Evolutionary conservation across 2,113 vertebrate genomes (phyloP), one percentile per base, ranked within the genome.

Genomic region (Macquaria ambigua): DNA sequence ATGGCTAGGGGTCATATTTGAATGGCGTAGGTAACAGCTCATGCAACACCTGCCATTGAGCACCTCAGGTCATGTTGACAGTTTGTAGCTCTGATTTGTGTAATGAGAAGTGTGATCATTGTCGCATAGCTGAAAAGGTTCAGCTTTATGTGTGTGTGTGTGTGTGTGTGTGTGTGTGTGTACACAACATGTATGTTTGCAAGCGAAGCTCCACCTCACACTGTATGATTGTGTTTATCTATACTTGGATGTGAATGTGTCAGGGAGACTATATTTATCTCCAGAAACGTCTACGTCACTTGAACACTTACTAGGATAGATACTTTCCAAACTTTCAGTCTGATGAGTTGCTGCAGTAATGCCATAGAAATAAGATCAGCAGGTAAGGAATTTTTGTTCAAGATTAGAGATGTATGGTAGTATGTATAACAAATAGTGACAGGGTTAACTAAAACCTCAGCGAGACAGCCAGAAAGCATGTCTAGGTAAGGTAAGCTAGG

Each of bases 51-150:
- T 91, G 87, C 82, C 86, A 64, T 5, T 53, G 66, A 73, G 77
- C 77, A 37, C 93, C 87, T 84, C 43, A 4, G 89, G 92, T 77
- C 91, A 88, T 69, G 90, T 80, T 89, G 89, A 74, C 86, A 85
- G 87, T 80, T 73, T 79, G 85, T 90, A 73, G 34, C 59, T 18
- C 68, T 59, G 31, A 93, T 93, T 82, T 82, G 58, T 79, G 48
- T 89, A 89, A 93, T 81, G 81, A 91, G 88, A 87, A 74, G 81
- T 82, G 59, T 56, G 71, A 85, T 77, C 41, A 70, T 62, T 70
- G 56, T 76, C 63, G 66, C 64, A 31, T 1, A 5, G 25, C 56
- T 63, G 55, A 81, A 81, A 70, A 87, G 15, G 43, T 5, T 61
- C 48, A 28, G 21, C 37, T 34, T 76, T 79, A 20, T 77, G 39